Percentiles rank a stretch among this genome's conserved stretches.
Conservation (phyloP, 1,140 invertebrate species). For the Formica selysi region DNA sequence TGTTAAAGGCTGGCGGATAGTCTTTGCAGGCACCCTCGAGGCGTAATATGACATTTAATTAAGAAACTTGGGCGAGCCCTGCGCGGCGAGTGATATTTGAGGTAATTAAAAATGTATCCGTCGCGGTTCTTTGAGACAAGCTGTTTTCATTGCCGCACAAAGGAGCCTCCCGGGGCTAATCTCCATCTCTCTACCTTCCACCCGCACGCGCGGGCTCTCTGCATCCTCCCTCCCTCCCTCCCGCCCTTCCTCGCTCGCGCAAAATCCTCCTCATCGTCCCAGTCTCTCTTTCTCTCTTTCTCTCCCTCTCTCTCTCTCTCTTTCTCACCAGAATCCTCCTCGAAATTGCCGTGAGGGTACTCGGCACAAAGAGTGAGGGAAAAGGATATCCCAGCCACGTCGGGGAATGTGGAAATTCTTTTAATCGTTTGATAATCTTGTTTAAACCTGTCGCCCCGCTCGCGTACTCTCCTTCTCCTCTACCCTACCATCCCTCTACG, state of each 20-base stretch:
- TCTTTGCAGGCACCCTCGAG: slow-evolving; percentile 65
- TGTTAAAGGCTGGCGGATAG: slow-evolving; percentile 34
- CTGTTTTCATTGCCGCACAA: slow-evolving; percentile 84
- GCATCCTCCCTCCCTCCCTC: slow-evolving; percentile 51
- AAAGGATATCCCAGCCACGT: slow-evolving; percentile 34
- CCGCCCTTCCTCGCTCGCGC: slow-evolving; percentile 8
- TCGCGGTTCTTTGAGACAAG: slow-evolving; percentile 85
- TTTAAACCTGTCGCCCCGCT: slow-evolving; percentile 80
- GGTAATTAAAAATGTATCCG: slow-evolving; percentile 87
- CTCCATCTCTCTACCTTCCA: slow-evolving; percentile 74
- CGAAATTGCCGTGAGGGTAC: slow-evolving; percentile 75
- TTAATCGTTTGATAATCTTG: slow-evolving; percentile 85
- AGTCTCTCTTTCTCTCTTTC: slow-evolving; percentile 40
- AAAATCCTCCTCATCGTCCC: slow-evolving; percentile 57
- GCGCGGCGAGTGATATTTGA: slow-evolving; percentile 83
- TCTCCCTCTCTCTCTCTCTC: slow-evolving; percentile 16
- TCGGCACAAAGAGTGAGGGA: slow-evolving; percentile 49
- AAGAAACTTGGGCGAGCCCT: slow-evolving; percentile 79
- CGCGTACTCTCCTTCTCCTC: slow-evolving; percentile 45
- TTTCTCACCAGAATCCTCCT: slow-evolving; percentile 46
- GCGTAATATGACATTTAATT: slow-evolving; percentile 86
- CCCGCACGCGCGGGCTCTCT: slow-evolving; percentile 34
- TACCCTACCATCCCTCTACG: slow-evolving; percentile 23
- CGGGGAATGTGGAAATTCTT: slow-evolving; percentile 78
- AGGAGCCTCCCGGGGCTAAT: slow-evolving; percentile 84